phyloP scores from a whole-genome alignment of 2,797 vertebrate species.

The Holocentrus rufus region DNA sequence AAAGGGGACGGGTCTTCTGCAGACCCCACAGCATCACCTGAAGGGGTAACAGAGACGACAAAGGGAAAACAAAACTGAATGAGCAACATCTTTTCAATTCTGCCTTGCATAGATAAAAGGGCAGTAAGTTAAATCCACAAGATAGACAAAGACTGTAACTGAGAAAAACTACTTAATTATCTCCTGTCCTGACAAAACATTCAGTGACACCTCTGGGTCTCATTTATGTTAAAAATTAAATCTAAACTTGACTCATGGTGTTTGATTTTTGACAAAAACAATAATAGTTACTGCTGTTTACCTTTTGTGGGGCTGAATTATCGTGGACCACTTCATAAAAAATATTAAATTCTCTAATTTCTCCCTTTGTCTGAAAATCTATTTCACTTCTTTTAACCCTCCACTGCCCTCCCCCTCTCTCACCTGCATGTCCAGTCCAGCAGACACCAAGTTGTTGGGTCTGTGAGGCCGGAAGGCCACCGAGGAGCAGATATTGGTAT shows the following conservation, averaged over 20 bases:
- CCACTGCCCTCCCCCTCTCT: slow-evolving; percentile 31
- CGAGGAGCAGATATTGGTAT: slow-evolving; percentile 96
- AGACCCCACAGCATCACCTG: slow-evolving; percentile 96
- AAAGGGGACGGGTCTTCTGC: slow-evolving; percentile 92
- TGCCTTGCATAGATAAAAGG: too few species aligned
- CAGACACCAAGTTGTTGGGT: slow-evolving; percentile 93
- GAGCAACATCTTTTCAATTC: background rate
- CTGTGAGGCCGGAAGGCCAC: slow-evolving; percentile 92
- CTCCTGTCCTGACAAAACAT: too few species aligned
- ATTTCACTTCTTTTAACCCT: background rate
- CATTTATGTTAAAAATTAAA: too few species aligned
- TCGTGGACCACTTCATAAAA: background rate
- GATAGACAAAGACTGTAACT: too few species aligned
- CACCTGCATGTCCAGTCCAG: slow-evolving; percentile 98
- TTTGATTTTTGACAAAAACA: too few species aligned
- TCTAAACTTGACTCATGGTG: too few species aligned
- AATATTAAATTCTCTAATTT: background rate
- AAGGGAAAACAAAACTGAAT: background rate
- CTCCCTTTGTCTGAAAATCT: background rate
- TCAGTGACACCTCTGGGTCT: too few species aligned
- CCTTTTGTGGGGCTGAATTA: too few species aligned
- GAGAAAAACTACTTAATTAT: too few species aligned
- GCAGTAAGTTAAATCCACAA: too few species aligned
- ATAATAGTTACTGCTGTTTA: too few species aligned
- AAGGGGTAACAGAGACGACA: background rate